Evolutionary conservation across 2,113 vertebrate genomes (phyloP), one percentile per base, ranked within the genome.

Genomic region (Passer domesticus): DNA sequence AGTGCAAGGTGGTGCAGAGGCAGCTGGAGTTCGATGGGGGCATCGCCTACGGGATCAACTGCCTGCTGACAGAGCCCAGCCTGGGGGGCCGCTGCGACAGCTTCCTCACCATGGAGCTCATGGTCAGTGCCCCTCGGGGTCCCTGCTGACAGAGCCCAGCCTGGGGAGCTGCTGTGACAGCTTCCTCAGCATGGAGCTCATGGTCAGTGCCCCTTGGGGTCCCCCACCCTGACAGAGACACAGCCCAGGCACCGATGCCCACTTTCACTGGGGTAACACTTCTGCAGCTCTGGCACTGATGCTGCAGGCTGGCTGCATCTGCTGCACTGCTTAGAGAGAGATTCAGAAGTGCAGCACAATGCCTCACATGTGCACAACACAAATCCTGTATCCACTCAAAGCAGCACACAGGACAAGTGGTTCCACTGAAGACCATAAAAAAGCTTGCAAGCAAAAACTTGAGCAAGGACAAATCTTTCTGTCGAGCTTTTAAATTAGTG

Each of bases 91-190:
- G 98, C 93, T 99, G 99, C 15, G 99, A 99, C 83, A 94, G 76
- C 30, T 98, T 98, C n/a, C 72, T 95, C 9, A 93, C 90, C 1
- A 14, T 98, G 27, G 96, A 98, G 13, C 37, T 99, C 52, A 82
- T 59, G 97, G 99, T 99, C 16, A 91, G 94, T 83, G 37, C 14
- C 41, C 41, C 41, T 41, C 15, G 41, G 41, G 41, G 41, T 41
- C 41, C 41, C 41, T 99, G 75, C 97, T 99, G 95, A 97, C 89
- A 4, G 98, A 99, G 52, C 98, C 99, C 80, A 98, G 98, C 59
- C 95, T 99, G 3, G 99, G 99, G 2, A 99, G 98, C 27, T 99
- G 99, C 15, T 99, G 99, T 14, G 99, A 99, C 83, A 94, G 76
- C 30, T 98, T 98, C n/a, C 73, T 95, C 9, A 93, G 89, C 1